phyloP scores from a whole-genome alignment of 2,797 vertebrate genomes.

The Sebastes trivittatus region DNA sequence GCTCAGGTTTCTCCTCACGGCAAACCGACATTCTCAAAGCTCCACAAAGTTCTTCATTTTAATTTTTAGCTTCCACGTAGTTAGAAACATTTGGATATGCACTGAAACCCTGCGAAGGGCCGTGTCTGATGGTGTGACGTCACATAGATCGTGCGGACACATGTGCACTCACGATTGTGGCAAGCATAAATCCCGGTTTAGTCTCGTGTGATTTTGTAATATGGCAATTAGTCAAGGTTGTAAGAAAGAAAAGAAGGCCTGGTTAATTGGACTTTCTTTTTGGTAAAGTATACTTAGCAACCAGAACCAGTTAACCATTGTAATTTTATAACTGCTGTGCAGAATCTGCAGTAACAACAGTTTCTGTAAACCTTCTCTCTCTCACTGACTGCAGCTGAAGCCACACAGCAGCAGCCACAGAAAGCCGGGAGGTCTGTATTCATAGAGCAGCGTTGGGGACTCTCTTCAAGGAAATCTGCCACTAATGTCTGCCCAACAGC shows the following conservation, averaged over 20 bases:
- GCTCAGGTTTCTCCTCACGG: too few species aligned
- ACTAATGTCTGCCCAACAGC: background rate
- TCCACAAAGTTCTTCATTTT: too few species aligned
- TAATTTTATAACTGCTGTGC: background rate
- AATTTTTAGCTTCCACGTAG: too few species aligned
- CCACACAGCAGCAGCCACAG: background rate
- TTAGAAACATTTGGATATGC: too few species aligned
- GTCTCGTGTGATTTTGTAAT: background rate
- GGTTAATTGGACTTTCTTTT: background rate
- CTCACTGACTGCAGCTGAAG: background rate
- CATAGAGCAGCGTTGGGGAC: background rate
- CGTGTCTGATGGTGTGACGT: too few species aligned
- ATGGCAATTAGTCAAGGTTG: background rate
- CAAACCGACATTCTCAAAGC: too few species aligned
- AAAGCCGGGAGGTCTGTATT: slow-evolving; percentile 9
- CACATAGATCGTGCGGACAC: background rate
- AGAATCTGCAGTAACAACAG: background rate
- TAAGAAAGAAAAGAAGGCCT: too few species aligned
- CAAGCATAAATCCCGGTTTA: too few species aligned
- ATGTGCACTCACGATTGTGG: too few species aligned
- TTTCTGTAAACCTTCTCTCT: background rate
- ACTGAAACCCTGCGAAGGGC: too few species aligned
- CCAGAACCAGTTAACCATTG: background rate
- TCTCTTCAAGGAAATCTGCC: slow-evolving; percentile 3
- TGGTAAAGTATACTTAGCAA: background rate